A percentile compares a stretch with the other conserved stretches of the same genome.
Evolutionary conservation across 1,140 invertebrate species (phyloP).

Genomic region (Pseudomyrmex gracilis): DNA sequence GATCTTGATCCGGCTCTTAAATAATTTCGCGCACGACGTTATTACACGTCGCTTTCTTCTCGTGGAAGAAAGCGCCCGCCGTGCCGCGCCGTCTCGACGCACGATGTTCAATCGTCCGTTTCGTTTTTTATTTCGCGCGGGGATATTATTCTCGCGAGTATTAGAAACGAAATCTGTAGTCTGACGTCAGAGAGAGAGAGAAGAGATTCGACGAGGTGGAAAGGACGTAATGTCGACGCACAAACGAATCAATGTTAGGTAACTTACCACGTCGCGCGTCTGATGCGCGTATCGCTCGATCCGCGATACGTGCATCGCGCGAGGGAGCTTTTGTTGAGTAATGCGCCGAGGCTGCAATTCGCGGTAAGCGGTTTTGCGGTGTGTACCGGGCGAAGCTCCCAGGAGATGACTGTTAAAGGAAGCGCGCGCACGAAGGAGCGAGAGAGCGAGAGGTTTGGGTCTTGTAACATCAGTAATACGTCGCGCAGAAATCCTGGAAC

Average conservation of each 20-base stretch:
- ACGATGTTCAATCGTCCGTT: background rate
- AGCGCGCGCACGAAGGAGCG: background rate
- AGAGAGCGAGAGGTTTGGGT: background rate
- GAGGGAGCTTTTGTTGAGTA: slow-evolving; percentile 53
- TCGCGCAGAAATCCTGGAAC: slow-evolving; percentile 44
- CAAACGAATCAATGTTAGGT: slow-evolving; percentile 34
- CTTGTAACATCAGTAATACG: slow-evolving; percentile 39
- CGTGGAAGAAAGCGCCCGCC: background rate
- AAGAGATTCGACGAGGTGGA: background rate
- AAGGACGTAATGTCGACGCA: background rate
- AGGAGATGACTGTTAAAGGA: slow-evolving; percentile 42
- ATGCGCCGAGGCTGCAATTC: slow-evolving; percentile 55
- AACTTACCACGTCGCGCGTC: background rate
- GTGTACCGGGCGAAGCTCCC: slow-evolving; percentile 25
- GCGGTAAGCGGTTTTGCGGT: slow-evolving; percentile 60
- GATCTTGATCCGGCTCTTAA: slow-evolving; percentile 22
- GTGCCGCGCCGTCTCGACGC: too few species aligned
- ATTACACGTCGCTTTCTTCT: slow-evolving; percentile 32
- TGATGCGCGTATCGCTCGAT: slow-evolving; percentile 42
- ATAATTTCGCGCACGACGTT: slow-evolving; percentile 39
- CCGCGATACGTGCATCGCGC: slow-evolving; percentile 29
- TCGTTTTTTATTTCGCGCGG: background rate
- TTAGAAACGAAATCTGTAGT: background rate
- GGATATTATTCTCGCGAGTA: background rate
- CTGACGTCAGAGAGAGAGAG: background rate